Base-by-base conservation (phyloP, 2,113 vertebrate species). In the Grantiella picta region DNA sequence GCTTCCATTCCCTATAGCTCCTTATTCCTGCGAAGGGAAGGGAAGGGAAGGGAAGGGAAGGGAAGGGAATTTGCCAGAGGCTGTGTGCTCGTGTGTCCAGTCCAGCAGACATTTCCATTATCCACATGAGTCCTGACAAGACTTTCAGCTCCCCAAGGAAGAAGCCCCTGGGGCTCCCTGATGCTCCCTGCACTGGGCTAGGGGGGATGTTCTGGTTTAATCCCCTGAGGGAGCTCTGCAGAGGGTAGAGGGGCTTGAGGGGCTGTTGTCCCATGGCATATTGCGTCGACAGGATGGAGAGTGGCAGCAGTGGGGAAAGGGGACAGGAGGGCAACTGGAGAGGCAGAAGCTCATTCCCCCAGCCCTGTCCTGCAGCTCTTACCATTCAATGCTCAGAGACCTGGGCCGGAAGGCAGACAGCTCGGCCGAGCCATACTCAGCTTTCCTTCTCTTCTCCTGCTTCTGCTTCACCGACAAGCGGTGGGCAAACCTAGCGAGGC, bases 301-400 rank as follows among this genome's bases (percentile, higher is more conserved):
- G 25, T 29, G 44, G 44, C 52, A 73, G 82, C 5, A 8, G 63
- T 11, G 33, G 33, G 40, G 45, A 47, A 35, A 82, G 47, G 36
- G 54, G 23, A n/a, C 49, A 69, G 66, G 35, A 61, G 8, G 52
- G 64, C 1, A 8, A n/a, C 65, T 52, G 75, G 61, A 68, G 72
- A 83, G 60, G 70, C 44, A 65, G 68, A 13, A 86, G 29, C n/a
- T 89, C 29, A 60, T 64, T 70, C 27, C 56, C 45, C 68, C 94
- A 86, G 73, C n/a, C 69, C 79, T 59, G 36, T 36, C 63, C 90
- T 92, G 87, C 73, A 69, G 84, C 94, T 97, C 98, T 98, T 98
- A 99, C 98, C 98, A 99, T 98, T 99, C 99, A 95, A 99, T 96
- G 95, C 99, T 99, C 64, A 99, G 98, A 87, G 99, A 99, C 92